phyloP scores from a whole-genome alignment of 1,140 invertebrate species.

The Vanessa atalanta region DNA sequence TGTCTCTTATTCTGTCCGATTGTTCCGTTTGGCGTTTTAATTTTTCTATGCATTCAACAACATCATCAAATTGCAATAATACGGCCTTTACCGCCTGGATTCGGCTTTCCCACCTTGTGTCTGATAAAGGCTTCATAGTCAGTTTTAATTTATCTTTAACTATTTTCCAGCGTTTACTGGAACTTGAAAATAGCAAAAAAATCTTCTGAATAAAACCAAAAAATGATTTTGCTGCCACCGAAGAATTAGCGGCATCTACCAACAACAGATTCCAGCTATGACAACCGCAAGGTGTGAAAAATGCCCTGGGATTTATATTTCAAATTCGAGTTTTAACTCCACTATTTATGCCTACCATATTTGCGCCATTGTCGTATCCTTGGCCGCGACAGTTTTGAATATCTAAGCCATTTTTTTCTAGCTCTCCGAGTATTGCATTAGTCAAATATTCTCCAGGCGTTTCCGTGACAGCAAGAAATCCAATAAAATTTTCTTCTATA shows the following conservation, averaged over 20 bases:
- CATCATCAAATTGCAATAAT: conserved; percentile 14
- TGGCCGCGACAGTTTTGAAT: conserved; percentile 41
- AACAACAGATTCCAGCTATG: conserved; percentile 46
- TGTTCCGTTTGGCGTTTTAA: neutral
- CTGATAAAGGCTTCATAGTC: conserved; percentile 34
- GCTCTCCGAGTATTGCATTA: conserved; percentile 31
- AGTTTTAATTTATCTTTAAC: conserved; percentile 30
- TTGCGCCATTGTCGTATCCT: conserved; percentile 46
- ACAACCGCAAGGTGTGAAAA: conserved; percentile 40
- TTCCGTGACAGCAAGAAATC: conserved; percentile 42
- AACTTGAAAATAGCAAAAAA: conserved; percentile 41
- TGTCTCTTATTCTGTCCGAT: too few species aligned
- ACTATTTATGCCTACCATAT: conserved; percentile 48
- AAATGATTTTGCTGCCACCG: conserved; percentile 23
- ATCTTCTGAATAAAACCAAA: neutral
- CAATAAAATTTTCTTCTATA: too few species aligned
- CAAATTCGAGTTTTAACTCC: conserved; percentile 42
- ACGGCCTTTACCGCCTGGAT: neutral
- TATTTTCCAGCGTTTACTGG: conserved; percentile 26
- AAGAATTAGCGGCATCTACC: conserved; percentile 35
- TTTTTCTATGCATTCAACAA: conserved; percentile 18
- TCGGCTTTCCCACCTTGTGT: neutral
- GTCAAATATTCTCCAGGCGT: conserved; percentile 44
- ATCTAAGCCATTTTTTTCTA: conserved; percentile 36
- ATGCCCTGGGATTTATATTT: conserved; percentile 35